Conservation (phyloP, 2,113 vertebrate species). For the Cyanistes caeruleus region DNA sequence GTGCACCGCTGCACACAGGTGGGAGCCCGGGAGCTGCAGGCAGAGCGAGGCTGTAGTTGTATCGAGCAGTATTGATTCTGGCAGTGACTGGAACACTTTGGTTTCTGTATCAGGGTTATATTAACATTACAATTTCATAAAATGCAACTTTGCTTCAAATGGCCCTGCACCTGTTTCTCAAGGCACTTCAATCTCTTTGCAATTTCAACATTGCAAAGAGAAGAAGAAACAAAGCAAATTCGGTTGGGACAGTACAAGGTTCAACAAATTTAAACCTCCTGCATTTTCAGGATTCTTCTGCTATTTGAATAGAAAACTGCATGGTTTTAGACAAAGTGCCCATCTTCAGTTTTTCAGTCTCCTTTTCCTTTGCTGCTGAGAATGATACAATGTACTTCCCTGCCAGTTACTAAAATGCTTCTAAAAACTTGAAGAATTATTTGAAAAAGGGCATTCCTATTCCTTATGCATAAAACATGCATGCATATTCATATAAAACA, state of each 20-base stretch:
- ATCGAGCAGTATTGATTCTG: neutral
- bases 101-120: neutral
- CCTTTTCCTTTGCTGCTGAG: neutral
- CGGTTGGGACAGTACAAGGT: neutral
- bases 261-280: neutral
- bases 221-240: slow-evolving; percentile 2
- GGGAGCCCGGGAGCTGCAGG: neutral
- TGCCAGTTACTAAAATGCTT: slow-evolving; percentile 39
- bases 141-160: neutral
- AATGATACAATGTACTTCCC: slow-evolving; percentile 39
- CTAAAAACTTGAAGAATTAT: slow-evolving; percentile 71
- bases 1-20: rapidly evolving
- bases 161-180: neutral
- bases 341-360: slow-evolving; percentile 28
- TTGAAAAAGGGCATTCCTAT: slow-evolving; percentile 71
- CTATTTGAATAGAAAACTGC: slow-evolving; percentile 24
- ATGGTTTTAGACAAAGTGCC: slow-evolving; percentile 39
- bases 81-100: neutral
- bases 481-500: slow-evolving; percentile 83
- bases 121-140: neutral
- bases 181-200: neutral
- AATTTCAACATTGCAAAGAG: neutral
- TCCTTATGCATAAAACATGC: slow-evolving; percentile 78
- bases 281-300: slow-evolving; percentile 5
- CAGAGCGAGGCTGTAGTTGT: neutral